Percentiles rank a stretch among this genome's conserved stretches.
Conservation (phyloP, 2,888 invertebrate species). For the Melieria picta region DNA sequence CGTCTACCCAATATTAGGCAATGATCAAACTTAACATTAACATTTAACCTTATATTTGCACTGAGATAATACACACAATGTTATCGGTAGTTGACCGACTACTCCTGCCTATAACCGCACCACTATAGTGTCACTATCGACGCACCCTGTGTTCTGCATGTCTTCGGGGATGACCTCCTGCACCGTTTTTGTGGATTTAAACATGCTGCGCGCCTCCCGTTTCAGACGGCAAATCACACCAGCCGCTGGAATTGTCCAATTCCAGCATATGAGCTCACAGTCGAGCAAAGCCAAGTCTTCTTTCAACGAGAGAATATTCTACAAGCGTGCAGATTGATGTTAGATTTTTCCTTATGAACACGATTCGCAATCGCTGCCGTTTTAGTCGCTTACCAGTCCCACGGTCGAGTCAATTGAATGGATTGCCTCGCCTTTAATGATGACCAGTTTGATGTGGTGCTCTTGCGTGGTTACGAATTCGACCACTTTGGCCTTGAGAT, state of each 20-base stretch:
- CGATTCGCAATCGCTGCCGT: no score
- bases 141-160: conserved; percentile 4
- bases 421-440: conserved; percentile 78
- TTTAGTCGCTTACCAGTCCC: conserved; percentile 67
- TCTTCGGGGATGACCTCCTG: conserved; percentile 46
- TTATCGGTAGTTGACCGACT: no score
- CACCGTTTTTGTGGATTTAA: conserved; percentile 53
- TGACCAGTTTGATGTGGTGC: conserved; percentile 71
- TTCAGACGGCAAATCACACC: conserved; percentile 60
- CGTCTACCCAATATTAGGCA: no score
- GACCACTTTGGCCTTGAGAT: conserved; percentile 74
- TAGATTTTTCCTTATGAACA: background rate
- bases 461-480: conserved; percentile 74
- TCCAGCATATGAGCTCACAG: conserved; percentile 69
- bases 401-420: conserved; percentile 72
- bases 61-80: no score
- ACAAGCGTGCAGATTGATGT: conserved; percentile 33
- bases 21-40: no score
- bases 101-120: conserved; percentile 28
- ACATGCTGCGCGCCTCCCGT: conserved; percentile 51
- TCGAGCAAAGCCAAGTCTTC: conserved; percentile 68
- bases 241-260: conserved; percentile 64
- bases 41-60: no score
- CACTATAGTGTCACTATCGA: conserved; percentile 13
- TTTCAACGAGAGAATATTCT: conserved; percentile 70